Conservation (phyloP, 2,113 vertebrate genomes). For the Odobenus rosmarus region DNA sequence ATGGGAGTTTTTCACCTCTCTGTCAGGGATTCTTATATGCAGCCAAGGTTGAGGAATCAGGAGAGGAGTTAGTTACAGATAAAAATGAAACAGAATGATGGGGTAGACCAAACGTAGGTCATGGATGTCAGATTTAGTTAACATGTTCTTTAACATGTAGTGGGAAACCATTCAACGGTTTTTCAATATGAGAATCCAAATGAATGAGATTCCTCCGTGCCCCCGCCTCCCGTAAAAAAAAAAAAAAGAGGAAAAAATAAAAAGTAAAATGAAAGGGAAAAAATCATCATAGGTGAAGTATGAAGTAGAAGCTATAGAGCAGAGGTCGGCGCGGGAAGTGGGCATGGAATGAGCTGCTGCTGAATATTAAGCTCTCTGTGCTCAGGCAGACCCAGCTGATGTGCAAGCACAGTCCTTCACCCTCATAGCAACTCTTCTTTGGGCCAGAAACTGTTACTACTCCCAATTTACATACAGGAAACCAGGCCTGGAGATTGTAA, state of each 20-base stretch:
- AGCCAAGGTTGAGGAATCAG: neutral
- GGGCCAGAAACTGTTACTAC: neutral
- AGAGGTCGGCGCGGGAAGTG: neutral
- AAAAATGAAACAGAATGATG: neutral
- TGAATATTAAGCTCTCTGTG: neutral
- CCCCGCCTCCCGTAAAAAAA: too few species aligned
- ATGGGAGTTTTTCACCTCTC: neutral
- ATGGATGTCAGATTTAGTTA: neutral
- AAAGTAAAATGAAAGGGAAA: neutral
- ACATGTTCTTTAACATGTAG: neutral
- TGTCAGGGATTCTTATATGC: neutral
- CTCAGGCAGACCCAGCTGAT: rapidly evolving
- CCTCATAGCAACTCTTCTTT: neutral
- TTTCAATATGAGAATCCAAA: neutral
- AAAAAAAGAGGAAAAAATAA: neutral
- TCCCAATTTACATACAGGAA: neutral
- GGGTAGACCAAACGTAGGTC: neutral
- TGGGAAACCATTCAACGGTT: neutral
- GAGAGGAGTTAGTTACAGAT: neutral
- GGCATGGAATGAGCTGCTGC: neutral
- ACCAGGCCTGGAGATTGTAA: neutral
- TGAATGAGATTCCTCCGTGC: neutral
- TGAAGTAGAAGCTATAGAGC: neutral
- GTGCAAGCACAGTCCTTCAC: neutral
- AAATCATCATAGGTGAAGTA: neutral